Base-by-base conservation (phyloP, 2,797 vertebrate species). In the Sphaeramia orbicularis region DNA sequence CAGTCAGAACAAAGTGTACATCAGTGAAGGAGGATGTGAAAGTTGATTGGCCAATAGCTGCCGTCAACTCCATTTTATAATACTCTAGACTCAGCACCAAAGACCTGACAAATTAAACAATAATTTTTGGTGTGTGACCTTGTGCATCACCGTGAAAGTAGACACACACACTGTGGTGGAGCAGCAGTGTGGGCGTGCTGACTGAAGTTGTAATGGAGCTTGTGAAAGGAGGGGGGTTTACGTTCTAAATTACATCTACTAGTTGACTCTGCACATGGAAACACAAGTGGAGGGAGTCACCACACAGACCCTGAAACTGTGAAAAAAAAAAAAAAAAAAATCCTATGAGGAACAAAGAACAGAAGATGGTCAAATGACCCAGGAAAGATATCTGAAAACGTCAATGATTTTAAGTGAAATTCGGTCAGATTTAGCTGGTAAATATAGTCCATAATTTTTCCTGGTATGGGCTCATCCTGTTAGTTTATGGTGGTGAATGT, bases 11-110 rank as follows among this genome's bases (percentile, higher is more conserved):
- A 63, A 54, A 63, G 27, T 56, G 57, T 61, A 47, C 36, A 6
- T 47, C 37, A 66, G 52, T 30, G 44, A 79, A 74, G 73, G 75
- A 81, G 76, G 80, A 87, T 79, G 72, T 81, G 80, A 83, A 79
- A 78, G 74, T 61, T 63, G 53, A 56, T 63, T 74, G 51, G 49
- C 43, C 47, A 71, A 49, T 52, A 59, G 52, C 67, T 71, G 43
- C 68, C 42, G 32, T 36, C 9, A 3, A 21, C 38, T 51, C n/a
- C 27, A 41, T 10, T 16, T 18, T 53, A 16, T 51, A 38, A 10
- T 21, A 2, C 12, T 32, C 10, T 21, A 13, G n/a, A 35, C 47
- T 15, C 35, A 67, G 38, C 12, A 35, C 18, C 40, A 7, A 41
- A 62, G 36, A 55, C 2, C 5, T 16, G 2, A 70, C 24, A 55